A percentile compares a stretch with the other conserved stretches of the same genome.
These are phyloP conservation scores for Halcyon smyrnensis DNA, from an alignment of 2,797 vertebrate genomes.

Conservation along the genomic window DNA sequence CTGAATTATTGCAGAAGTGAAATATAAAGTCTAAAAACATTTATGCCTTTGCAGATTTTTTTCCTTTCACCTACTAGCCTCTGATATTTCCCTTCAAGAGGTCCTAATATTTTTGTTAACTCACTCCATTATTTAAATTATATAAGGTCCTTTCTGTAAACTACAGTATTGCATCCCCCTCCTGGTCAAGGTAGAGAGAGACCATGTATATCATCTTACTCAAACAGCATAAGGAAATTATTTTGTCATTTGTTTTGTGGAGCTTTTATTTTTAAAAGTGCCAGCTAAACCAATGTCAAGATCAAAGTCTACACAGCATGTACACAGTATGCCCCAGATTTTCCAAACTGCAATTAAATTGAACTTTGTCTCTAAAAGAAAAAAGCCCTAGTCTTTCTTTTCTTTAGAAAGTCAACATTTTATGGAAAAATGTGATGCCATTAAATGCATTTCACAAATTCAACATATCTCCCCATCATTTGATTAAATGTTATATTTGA, in stretches of 20 bases:
- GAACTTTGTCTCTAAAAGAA: background rate
- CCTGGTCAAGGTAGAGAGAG: background rate
- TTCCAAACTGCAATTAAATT: background rate
- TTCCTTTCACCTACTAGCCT: background rate
- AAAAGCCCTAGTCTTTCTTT: background rate
- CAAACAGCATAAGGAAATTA: background rate
- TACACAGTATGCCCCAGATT: background rate
- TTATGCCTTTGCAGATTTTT: background rate
- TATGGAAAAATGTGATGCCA: background rate
- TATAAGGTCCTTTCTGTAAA: background rate
- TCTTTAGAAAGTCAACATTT: background rate
- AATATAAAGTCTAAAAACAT: background rate
- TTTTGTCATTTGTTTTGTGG: rapidly evolving
- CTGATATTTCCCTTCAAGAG: background rate
- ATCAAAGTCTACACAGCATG: background rate
- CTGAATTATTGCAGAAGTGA: background rate
- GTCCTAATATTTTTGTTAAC: background rate
- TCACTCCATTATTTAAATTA: background rate
- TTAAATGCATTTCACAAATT: background rate
- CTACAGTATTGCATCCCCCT: background rate
- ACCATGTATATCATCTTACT: background rate
- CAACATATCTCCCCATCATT: background rate
- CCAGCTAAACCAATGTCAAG: background rate
- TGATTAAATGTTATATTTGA: background rate
- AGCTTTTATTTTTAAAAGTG: background rate